Evolutionary conservation across 2,888 invertebrate species (phyloP).

Genomic region (Aricia artaxerxes): DNA sequence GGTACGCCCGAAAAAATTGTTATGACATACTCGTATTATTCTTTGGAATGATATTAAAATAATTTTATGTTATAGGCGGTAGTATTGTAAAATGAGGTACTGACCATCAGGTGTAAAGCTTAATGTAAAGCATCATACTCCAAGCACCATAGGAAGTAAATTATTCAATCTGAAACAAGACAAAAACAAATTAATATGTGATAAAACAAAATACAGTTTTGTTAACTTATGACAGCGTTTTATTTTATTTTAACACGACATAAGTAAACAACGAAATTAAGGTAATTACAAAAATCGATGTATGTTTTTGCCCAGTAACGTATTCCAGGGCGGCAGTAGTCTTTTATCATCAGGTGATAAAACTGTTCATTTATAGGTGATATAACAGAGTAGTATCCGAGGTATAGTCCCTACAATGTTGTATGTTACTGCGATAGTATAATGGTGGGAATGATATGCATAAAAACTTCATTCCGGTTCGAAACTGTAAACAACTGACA

Average conservation of each 20-base stretch:
- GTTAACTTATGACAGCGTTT: background rate
- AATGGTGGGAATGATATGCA: constrained; percentile 18
- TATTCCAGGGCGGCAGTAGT: background rate
- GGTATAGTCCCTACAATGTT: background rate
- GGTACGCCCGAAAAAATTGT: no score
- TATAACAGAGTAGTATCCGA: background rate
- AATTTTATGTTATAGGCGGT: no score
- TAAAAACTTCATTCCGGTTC: constrained; percentile 5
- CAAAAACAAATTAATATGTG: background rate
- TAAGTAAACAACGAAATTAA: no score
- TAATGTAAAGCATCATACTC: background rate
- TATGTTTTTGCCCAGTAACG: background rate
- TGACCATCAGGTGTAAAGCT: constrained; percentile 8
- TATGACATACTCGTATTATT: no score
- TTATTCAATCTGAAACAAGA: background rate
- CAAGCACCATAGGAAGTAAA: background rate
- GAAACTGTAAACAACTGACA: background rate
- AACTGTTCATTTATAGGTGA: background rate
- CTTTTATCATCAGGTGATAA: background rate
- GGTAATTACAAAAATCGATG: background rate
- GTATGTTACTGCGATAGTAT: background rate
- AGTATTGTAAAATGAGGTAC: background rate
- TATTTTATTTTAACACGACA: no score
- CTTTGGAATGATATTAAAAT: no score
- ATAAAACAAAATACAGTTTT: background rate